Base-by-base conservation (phyloP, 2,888 invertebrate genomes). In the Epinotia brunnichana region DNA sequence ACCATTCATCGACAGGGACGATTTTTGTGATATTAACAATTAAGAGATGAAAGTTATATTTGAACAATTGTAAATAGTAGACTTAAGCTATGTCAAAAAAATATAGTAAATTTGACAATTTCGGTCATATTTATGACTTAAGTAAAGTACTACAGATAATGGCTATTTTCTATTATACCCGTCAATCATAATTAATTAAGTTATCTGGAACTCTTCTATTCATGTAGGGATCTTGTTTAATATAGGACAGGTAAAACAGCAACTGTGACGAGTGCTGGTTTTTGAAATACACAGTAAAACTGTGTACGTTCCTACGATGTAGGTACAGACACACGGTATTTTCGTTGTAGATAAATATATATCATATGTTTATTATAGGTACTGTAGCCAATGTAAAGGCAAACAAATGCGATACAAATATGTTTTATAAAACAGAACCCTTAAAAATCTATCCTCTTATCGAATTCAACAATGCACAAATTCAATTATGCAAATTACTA, bases 11-110 rank as follows among this genome's bases (percentile, higher is more conserved):
- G 92, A 86, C 78, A 92, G 85, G 86, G 92, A 92, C 92, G 92
- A 92, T 90, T 76, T 80, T 88, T 92, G 92, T 93, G 92, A 93
- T 92, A 92, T 92, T 92, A 92, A 84, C 85, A 83, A 85, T 82
- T 92, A 91, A 91, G 92, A 81, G 85, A 83, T 80, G 81, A 82
- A 80, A 80, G 84, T 81, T 80, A 81, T 81, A 80, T 82, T 79
- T 80, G 82, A 84, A 69, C 51, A 51, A 83, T 81, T 92, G 91
- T 92, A 92, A 87, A 92, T 92, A 91, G 82, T 89, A 90, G 87
- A 57, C 56, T 56, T 90, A 91, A 91, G 88, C 80, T 82, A 86
- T 86, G 85, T 87, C 86, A 87, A 87, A 81, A 60, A 83, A 85
- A 86, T 82, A 87, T 87, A 85, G 84, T 86, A 83, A 88, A 90